Conservation (phyloP, 2,797 vertebrate species). For the Perodicticus potto region DNA sequence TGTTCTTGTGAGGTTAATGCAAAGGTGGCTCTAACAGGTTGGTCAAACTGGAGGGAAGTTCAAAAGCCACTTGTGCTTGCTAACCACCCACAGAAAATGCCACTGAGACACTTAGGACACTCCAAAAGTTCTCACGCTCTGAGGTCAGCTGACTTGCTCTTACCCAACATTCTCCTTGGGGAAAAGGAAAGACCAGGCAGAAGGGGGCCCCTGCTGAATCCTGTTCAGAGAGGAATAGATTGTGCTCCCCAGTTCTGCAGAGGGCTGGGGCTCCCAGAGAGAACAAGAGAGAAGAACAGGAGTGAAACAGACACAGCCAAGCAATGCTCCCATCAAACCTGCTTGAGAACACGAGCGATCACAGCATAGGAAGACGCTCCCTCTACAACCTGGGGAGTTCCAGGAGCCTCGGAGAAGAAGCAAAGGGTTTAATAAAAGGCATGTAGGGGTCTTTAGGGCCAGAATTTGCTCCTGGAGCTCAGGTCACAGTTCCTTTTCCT, state of each 20-base stretch:
- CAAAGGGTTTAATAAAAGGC: background rate
- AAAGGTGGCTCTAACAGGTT: background rate
- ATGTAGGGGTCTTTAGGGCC: background rate
- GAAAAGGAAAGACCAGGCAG: background rate
- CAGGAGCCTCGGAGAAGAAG: background rate
- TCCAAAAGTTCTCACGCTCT: background rate
- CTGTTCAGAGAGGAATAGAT: background rate
- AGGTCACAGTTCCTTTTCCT: background rate
- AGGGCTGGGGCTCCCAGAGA: background rate
- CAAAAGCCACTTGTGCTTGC: background rate
- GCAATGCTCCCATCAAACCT: background rate
- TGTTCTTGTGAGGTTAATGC: background rate
- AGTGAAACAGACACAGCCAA: background rate
- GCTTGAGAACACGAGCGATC: background rate
- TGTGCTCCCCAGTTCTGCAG: background rate
- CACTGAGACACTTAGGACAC: background rate
- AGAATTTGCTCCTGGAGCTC: background rate
- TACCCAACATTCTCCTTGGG: background rate
- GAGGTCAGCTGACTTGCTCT: background rate
- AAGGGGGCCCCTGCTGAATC: background rate
- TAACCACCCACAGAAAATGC: background rate
- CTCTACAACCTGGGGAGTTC: background rate
- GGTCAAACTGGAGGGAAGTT: slow-evolving; percentile 26
- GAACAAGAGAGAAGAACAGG: background rate
- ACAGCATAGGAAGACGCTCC: rapidly evolving